Conservation (phyloP, 2,797 vertebrate species). For the Galagoides demidoff region DNA sequence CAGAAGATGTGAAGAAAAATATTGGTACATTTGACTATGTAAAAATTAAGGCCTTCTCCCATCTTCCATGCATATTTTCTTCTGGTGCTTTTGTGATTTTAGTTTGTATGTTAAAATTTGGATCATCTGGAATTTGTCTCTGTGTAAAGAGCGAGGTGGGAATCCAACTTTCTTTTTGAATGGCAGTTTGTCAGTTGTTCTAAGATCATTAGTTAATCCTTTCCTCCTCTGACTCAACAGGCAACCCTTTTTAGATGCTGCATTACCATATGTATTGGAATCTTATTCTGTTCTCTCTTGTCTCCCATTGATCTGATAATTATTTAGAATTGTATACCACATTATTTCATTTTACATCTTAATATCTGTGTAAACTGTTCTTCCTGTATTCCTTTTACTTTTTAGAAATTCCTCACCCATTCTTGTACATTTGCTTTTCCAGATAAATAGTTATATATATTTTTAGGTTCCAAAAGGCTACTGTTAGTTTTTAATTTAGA, state of each 20-base stretch:
- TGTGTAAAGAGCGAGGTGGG: background rate
- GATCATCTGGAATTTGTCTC: constrained; percentile 9
- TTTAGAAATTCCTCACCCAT: background rate
- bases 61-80: constrained; percentile 19
- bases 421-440: background rate
- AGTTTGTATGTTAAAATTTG: background rate
- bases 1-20: constrained; percentile 28
- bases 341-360: background rate
- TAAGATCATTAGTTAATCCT: background rate
- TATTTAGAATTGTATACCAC: background rate
- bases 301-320: background rate
- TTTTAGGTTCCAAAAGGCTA: background rate
- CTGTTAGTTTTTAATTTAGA: constrained; percentile 9
- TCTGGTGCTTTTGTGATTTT: constrained; percentile 10
- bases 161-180: background rate
- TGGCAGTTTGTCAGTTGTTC: background rate
- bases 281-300: background rate
- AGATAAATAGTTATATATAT: background rate
- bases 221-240: background rate
- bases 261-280: background rate
- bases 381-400: background rate
- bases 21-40: background rate
- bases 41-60: background rate
- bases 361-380: background rate
- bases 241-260: background rate